Conservation (phyloP, 2,113 vertebrate genomes). For the Lota lota region DNA sequence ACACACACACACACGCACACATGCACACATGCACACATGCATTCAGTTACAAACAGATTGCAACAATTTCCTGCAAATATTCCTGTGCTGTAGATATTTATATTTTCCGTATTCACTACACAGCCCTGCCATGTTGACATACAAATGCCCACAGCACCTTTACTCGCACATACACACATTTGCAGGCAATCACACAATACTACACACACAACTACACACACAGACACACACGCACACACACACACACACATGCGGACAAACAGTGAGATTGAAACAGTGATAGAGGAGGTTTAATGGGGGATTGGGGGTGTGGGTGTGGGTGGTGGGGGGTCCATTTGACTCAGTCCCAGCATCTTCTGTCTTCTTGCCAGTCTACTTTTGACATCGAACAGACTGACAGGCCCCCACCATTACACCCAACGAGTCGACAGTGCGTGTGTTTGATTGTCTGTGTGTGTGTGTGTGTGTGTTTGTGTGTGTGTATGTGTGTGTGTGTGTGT, state of each 20-base stretch:
- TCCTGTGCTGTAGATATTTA: not conserved
- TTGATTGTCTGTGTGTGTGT: not conserved
- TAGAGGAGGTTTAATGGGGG: constrained; percentile 20
- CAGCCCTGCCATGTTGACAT: not conserved
- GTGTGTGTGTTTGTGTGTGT: not conserved
- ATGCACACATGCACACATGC: constrained; percentile 13
- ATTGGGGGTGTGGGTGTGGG: no score
- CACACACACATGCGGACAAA: not conserved
- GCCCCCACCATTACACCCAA: constrained; percentile 57
- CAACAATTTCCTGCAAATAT: not conserved
- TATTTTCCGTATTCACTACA: not conserved
- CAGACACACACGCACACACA: not conserved
- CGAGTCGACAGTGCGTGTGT: not conserved
- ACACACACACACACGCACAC: constrained; percentile 11
- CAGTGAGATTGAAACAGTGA: not conserved
- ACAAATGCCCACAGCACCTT: constrained; percentile 33
- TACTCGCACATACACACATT: no score
- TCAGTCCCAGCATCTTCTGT: constrained; percentile 65
- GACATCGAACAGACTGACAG: constrained; percentile 65
- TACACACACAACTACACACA: no score
- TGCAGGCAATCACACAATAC: no score
- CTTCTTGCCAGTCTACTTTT: constrained; percentile 42
- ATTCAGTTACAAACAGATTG: not conserved
- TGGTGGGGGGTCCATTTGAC: no score
- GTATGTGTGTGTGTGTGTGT: constrained; percentile 1